Percentiles rank a stretch among this genome's conserved stretches.
phyloP scores from a whole-genome alignment of 1,140 invertebrate genomes.

The Aphaenogaster floridana region DNA sequence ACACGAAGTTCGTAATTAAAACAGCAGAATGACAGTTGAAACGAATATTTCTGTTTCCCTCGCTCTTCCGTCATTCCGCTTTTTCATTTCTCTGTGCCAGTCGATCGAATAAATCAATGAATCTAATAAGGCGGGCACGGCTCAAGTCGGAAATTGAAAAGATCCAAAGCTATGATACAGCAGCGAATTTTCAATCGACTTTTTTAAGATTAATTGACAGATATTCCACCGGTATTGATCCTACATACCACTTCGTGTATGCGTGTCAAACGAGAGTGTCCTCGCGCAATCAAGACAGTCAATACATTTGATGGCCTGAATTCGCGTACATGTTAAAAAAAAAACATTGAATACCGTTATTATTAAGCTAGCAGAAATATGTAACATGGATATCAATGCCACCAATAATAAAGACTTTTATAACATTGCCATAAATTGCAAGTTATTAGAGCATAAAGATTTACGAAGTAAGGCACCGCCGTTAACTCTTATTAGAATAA shows the following conservation, averaged over 20 bases:
- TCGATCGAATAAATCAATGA: constrained; percentile 70
- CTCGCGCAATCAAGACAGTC: constrained; percentile 50
- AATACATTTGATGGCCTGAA: constrained; percentile 56
- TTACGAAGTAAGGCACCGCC: too few species aligned
- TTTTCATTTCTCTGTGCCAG: constrained; percentile 54
- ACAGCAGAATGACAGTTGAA: constrained; percentile 38
- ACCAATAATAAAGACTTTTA: constrained; percentile 1
- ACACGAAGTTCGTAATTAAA: constrained; percentile 56
- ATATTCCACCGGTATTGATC: constrained; percentile 63
- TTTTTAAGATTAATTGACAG: constrained; percentile 72
- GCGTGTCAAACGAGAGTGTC: constrained; percentile 46
- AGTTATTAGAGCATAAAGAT: constrained; percentile 4
- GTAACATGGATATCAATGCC: not conserved
- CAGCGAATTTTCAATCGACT: constrained; percentile 68
- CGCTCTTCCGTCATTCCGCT: constrained; percentile 35
- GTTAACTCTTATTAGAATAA: not conserved
- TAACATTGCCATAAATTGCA: not conserved
- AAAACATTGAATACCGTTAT: constrained; percentile 43
- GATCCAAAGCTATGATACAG: constrained; percentile 67
- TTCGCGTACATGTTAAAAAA: constrained; percentile 43
- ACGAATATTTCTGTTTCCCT: constrained; percentile 26
- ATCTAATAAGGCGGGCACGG: constrained; percentile 67
- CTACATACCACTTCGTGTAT: constrained; percentile 47
- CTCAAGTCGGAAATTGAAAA: constrained; percentile 72
- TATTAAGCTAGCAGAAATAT: not conserved